Base-by-base conservation (phyloP, 1,140 invertebrate genomes). In the Drosophila pseudoananassae region DNA sequence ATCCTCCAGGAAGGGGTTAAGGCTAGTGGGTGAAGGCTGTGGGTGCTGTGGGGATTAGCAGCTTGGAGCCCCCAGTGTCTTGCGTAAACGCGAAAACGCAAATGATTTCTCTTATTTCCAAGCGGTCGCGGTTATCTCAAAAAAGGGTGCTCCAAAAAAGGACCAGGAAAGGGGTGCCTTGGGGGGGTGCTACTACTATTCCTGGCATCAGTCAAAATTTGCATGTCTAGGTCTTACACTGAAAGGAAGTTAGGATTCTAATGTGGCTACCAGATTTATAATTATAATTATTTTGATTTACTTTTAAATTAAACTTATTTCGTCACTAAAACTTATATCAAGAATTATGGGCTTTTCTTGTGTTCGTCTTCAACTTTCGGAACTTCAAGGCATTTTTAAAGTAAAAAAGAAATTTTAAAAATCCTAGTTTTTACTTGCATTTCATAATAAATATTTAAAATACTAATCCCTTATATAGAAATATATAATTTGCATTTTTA, bases 21-120 rank as follows among this genome's bases (percentile, higher is more conserved):
- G 23, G 7, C 10, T 5, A 12, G 10, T 27, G 49, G 25, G 27
- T 17, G 7, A n/a, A 36, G 23, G 7, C 8, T 5, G 10, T 27
- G 49, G 25, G 14, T 8, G 4, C 38, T 29, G 47, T 20, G 46
- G 51, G 76, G 66, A 84, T 76, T 76, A 73, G 71, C 80, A 70
- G 75, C 61, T 65, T 47, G 47, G 57, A 52, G 64, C 46, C 63
- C 25, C 25, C 63, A 54, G 63, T 40, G 40, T 55, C 27, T 74
- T 52, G 15, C 55, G 74, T 63, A 71, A 72, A 64, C 47, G 55
- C 64, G 76, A 84, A 81, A 88, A 87, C 83, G 66, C 83, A 79
- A 88, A 88, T 87, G 83, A 87, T 88, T 88, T 88, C 83, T 76
- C 69, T 82, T 83, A 82, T 78, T 88, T 78, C 83, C 63, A 73